Conservation (phyloP, 2,797 vertebrate genomes). For the Trichosurus vulpecula region DNA sequence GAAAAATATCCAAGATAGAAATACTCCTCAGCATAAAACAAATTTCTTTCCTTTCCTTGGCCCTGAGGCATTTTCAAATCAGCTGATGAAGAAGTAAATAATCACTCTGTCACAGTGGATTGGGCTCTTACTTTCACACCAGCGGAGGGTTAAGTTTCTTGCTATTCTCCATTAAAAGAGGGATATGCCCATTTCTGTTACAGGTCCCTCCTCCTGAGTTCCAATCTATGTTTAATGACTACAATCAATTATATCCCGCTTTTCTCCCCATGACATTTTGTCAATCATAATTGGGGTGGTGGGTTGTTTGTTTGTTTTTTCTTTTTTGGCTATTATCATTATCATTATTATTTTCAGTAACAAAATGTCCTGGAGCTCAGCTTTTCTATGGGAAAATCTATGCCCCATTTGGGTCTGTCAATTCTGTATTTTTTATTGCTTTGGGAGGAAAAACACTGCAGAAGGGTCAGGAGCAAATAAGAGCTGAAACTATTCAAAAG, state of each 20-base stretch:
- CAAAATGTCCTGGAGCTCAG: conserved; percentile 65
- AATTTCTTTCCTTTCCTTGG: conserved; percentile 50
- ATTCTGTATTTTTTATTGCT: conserved; percentile 25
- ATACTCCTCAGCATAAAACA: conserved; percentile 45
- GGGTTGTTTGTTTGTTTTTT: neutral
- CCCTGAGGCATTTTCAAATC: conserved; percentile 44
- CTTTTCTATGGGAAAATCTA: conserved; percentile 67
- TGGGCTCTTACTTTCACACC: neutral
- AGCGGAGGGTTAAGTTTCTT: neutral
- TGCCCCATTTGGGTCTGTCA: conserved; percentile 2
- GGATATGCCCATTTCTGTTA: conserved; percentile 30
- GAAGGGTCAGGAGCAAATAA: conserved; percentile 41
- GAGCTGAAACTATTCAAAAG: conserved; percentile 38
- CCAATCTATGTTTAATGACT: conserved; percentile 55
- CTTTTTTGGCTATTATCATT: conserved; percentile 50
- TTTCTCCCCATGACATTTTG: conserved; percentile 74
- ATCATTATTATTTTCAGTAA: conserved; percentile 76
- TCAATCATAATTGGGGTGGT: conserved; percentile 71
- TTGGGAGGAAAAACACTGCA: conserved; percentile 32
- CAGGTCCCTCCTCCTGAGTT: neutral
- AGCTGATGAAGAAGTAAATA: conserved; percentile 52
- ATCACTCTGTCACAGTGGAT: conserved; percentile 41
- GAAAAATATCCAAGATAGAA: conserved; percentile 28
- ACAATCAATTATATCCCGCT: conserved; percentile 65
- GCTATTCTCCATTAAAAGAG: conserved; percentile 29